Conservation (phyloP, 2,888 invertebrate species). For the Chrysolina americana region DNA sequence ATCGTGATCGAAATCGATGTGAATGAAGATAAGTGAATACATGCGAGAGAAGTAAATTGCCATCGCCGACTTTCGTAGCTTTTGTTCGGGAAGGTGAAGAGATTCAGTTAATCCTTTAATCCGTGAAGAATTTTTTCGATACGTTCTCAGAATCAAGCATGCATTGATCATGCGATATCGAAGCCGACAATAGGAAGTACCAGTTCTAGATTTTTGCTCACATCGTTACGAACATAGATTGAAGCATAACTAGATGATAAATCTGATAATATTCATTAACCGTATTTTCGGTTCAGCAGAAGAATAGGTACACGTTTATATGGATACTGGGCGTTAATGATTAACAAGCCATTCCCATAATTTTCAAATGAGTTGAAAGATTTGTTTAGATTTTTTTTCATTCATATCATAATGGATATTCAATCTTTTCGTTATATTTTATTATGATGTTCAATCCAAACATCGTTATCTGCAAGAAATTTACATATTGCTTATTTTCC, state of each 20-base stretch:
- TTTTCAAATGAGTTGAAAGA: no score
- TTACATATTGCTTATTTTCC: no score
- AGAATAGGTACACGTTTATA: no score
- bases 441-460: no score
- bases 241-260: background rate
- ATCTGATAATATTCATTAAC: background rate
- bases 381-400: no score
- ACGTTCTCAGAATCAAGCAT: constrained; percentile 36
- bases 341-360: no score
- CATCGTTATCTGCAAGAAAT: no score
- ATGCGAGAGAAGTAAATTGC: constrained; percentile 36
- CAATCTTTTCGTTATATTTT: no score
- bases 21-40: constrained; percentile 44
- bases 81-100: constrained; percentile 36
- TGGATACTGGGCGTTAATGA: no score
- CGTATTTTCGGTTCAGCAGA: background rate
- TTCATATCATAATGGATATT: no score
- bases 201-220: constrained; percentile 8
- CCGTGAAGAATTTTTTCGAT: constrained; percentile 38
- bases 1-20: constrained; percentile 48
- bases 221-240: background rate
- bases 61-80: constrained; percentile 35
- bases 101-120: constrained; percentile 39
- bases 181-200: constrained; percentile 20
- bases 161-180: constrained; percentile 36